Evolutionary conservation across 2,888 invertebrate species (phyloP).

Genomic region (Netelia inedita): DNA sequence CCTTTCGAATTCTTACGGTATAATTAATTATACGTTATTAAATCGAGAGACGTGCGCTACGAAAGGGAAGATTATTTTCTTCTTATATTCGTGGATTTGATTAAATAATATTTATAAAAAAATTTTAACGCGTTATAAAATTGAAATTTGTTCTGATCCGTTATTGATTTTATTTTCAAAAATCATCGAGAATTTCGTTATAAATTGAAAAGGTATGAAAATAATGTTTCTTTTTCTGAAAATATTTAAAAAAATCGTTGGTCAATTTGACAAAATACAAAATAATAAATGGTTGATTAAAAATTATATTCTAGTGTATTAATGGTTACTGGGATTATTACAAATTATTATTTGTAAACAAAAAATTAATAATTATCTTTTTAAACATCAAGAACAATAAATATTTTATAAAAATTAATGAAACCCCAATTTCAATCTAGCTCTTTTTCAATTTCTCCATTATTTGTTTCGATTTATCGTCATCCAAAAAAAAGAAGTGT

Average conservation of each 20-base stretch:
- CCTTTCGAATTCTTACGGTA: background rate
- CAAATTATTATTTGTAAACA: constrained; percentile 4
- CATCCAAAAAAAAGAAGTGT: no score
- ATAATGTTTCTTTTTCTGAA: background rate
- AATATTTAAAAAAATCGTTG: background rate
- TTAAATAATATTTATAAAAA: no score
- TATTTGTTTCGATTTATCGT: no score
- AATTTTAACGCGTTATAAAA: no score
- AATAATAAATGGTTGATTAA: background rate
- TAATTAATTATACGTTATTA: background rate
- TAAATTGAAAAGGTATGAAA: background rate
- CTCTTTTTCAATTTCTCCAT: no score
- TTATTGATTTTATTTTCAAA: background rate
- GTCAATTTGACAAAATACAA: background rate
- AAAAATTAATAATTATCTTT: constrained; percentile 13
- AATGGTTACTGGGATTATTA: background rate
- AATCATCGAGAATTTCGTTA: background rate
- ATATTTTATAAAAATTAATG: constrained; percentile 2
- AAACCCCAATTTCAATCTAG: background rate
- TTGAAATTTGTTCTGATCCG: no score
- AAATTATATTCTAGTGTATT: background rate
- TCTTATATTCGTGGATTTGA: no score
- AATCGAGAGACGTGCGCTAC: constrained; percentile 13
- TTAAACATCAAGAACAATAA: constrained; percentile 11
- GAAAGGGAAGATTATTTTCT: background rate